These are phyloP conservation scores for Furcula furcula DNA, from an alignment of 2,888 invertebrate species.

Conservation along the genomic window DNA sequence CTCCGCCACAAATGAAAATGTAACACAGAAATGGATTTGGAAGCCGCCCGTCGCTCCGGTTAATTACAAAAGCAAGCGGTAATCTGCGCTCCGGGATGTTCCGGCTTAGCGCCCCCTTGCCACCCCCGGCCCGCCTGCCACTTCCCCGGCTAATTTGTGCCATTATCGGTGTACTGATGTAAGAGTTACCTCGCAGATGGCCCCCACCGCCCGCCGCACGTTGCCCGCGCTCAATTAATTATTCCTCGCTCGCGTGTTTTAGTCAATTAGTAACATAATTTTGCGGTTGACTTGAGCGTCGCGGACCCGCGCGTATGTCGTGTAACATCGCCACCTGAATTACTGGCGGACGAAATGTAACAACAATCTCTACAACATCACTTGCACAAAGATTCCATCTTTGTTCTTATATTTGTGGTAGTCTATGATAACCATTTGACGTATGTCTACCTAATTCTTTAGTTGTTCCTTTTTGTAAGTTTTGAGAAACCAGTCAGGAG, in stretches of 20 bases:
- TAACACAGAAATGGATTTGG: conserved; percentile 82
- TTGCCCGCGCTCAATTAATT: conserved; percentile 78
- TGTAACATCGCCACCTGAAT: conserved; percentile 52
- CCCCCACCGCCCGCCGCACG: conserved; percentile 53
- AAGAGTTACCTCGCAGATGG: conserved; percentile 80
- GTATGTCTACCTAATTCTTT: too few species aligned
- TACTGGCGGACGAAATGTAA: conserved; percentile 22
- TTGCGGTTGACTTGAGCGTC: conserved; percentile 80
- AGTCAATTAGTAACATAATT: conserved; percentile 82
- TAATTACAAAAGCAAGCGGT: conserved; percentile 83
- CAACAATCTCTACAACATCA: too few species aligned
- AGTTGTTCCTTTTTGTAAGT: too few species aligned
- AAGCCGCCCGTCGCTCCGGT: conserved; percentile 82
- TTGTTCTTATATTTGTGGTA: too few species aligned
- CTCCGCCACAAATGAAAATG: conserved; percentile 80
- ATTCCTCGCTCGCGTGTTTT: conserved; percentile 81
- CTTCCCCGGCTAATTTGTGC: conserved; percentile 81
- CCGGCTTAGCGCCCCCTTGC: conserved; percentile 77
- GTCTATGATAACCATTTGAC: too few species aligned
- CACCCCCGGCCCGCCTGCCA: conserved; percentile 58
- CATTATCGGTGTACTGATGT: conserved; percentile 82
- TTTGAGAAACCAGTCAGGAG: too few species aligned
- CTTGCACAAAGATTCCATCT: too few species aligned
- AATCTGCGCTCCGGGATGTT: conserved; percentile 82
- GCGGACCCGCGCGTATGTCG: conserved; percentile 52